These are phyloP conservation scores for Cotesia vestalis DNA, from an alignment of 1,140 invertebrate species.

Conservation along the genomic window DNA sequence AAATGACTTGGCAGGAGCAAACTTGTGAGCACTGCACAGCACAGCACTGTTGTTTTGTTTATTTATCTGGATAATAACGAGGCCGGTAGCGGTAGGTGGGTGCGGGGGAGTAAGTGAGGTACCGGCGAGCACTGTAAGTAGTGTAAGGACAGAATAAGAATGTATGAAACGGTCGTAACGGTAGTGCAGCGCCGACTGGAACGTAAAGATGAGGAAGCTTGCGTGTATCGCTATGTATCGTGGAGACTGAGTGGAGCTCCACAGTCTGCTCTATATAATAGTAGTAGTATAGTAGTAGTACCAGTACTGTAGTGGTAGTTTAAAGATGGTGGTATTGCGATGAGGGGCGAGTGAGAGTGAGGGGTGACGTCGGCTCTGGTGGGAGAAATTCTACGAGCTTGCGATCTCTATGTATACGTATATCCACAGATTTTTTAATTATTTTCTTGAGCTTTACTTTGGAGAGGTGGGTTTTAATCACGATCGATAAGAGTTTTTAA, in stretches of 20 bases:
- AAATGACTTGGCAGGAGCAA: too few relatives aligned
- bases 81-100: too few relatives aligned
- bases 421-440: not conserved
- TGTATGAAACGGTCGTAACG: slow-evolving; percentile 27
- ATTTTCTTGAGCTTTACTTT: too few relatives aligned
- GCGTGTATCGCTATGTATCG: slow-evolving; percentile 65
- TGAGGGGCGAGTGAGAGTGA: not conserved
- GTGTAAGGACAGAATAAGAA: slow-evolving; percentile 41
- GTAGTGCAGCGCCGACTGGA: slow-evolving; percentile 37
- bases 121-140: slow-evolving; percentile 43
- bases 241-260: slow-evolving; percentile 41
- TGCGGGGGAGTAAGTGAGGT: slow-evolving; percentile 37
- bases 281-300: too few relatives aligned
- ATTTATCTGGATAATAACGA: too few relatives aligned
- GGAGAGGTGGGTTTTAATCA: too few relatives aligned
- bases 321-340: slow-evolving; percentile 17
- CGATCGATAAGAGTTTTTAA: too few relatives aligned
- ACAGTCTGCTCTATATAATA: not conserved
- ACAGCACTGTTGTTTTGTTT: too few relatives aligned
- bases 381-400: slow-evolving; percentile 18
- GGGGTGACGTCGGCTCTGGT: not conserved
- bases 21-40: too few relatives aligned
- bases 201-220: slow-evolving; percentile 58
- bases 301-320: slow-evolving; percentile 26
- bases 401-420: slow-evolving; percentile 33